A percentile compares a stretch with the other conserved stretches of the same genome.
Evolutionary conservation across 2,113 vertebrate species (phyloP).

Genomic region (Gymnogyps californianus): DNA sequence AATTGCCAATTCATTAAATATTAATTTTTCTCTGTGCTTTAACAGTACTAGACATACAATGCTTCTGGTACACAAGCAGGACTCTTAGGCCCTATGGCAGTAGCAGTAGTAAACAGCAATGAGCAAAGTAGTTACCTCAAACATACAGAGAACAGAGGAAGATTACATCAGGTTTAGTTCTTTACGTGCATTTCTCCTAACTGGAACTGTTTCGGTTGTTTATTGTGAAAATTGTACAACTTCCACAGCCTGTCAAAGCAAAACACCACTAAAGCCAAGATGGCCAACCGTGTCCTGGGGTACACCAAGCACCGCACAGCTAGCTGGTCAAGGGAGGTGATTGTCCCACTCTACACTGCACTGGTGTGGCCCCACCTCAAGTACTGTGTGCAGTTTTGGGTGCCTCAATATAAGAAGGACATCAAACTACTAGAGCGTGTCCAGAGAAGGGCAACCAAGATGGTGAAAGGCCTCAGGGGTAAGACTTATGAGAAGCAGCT

Average conservation of each 20-base stretch:
- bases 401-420: too few relatives aligned
- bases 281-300: background rate
- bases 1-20: background rate
- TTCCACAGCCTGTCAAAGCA: background rate
- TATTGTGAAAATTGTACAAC: background rate
- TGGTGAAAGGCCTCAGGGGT: too few relatives aligned
- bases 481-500: too few relatives aligned
- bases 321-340: background rate
- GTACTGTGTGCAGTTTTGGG: too few relatives aligned
- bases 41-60: background rate
- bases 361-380: background rate
- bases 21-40: background rate
- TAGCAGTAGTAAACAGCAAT: background rate
- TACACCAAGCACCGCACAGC: background rate
- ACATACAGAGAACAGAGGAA: background rate
- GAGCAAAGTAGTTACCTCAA: background rate
- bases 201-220: background rate
- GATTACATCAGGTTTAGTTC: background rate
- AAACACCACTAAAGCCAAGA: background rate
- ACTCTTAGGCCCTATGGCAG: too few relatives aligned
- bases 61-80: background rate
- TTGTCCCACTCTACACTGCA: background rate
- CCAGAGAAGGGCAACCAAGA: too few relatives aligned
- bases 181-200: background rate
- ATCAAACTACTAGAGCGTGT: too few relatives aligned